phyloP scores from a whole-genome alignment of 1,140 invertebrate species.

The Solenopsis fugax region DNA sequence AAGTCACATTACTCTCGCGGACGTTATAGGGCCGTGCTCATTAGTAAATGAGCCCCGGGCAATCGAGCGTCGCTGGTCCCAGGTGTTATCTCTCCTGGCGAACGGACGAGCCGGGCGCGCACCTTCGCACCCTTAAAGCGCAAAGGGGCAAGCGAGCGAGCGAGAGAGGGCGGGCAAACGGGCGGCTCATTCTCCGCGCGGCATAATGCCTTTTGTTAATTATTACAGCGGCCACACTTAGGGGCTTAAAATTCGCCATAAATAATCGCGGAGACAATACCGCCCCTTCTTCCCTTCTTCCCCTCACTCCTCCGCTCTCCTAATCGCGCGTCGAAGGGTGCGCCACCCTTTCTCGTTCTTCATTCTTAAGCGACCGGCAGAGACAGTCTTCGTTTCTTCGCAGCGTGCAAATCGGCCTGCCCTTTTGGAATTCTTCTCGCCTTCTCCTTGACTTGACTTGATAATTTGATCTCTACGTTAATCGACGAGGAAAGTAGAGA shows the following conservation, averaged over 20 bases:
- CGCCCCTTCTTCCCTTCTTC: conserved; percentile 18
- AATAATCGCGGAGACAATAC: conserved; percentile 80
- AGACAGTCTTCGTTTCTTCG: not conserved
- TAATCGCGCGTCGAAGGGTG: conserved; percentile 19
- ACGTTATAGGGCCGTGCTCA: conserved; percentile 80
- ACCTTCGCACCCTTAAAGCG: conserved; percentile 65
- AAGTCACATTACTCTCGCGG: conserved; percentile 73
- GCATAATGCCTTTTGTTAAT: conserved; percentile 82
- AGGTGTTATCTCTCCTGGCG: conserved; percentile 80
- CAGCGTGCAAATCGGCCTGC: not conserved
- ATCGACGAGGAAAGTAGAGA: not conserved
- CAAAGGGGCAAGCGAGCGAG: not conserved
- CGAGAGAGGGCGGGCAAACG: not conserved
- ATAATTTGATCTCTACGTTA: not conserved
- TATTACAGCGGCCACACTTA: conserved; percentile 80
- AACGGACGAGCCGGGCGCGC: conserved; percentile 66
- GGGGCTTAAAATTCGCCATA: conserved; percentile 81
- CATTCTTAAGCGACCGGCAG: conserved; percentile 24
- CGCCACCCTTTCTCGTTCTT: conserved; percentile 36
- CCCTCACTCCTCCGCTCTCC: not conserved
- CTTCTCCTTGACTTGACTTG: not conserved
- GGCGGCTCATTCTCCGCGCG: conserved; percentile 67
- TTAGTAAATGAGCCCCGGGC: conserved; percentile 84
- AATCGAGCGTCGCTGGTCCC: conserved; percentile 79
- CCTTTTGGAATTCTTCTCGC: not conserved